Conservation (phyloP, 2,113 vertebrate genomes). For the Lampris incognitus region DNA sequence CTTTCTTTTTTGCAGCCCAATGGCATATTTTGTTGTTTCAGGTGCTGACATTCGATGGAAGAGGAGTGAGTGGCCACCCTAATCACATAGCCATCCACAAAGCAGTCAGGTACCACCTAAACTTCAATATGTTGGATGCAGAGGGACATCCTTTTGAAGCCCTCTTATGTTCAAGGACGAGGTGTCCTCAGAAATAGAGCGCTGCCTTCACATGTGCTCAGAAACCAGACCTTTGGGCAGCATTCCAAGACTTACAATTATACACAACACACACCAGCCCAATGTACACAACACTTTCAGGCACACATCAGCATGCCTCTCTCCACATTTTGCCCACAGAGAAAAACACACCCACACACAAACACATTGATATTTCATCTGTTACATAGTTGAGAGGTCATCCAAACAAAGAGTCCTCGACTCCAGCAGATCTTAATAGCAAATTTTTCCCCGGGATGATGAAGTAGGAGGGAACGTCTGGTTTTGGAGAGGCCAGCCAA, state of each 20-base stretch:
- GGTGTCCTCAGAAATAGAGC: background rate
- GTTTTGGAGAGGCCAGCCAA: conserved; percentile 51
- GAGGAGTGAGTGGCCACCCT: conserved; percentile 91
- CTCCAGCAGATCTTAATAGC: conserved; percentile 61
- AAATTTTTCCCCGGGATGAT: conserved; percentile 70
- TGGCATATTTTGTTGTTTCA: conserved; percentile 74
- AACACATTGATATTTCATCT: conserved; percentile 54
- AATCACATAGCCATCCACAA: conserved; percentile 89
- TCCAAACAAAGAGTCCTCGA: conserved; percentile 66
- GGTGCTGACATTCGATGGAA: conserved; percentile 94
- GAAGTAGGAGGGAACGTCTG: conserved; percentile 54
- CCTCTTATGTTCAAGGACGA: background rate
- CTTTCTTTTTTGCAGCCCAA: conserved; percentile 32
- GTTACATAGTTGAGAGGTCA: conserved; percentile 71
- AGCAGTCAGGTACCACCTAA: conserved; percentile 86
- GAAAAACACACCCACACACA: conserved; percentile 33
- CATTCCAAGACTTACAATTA: conserved; percentile 39
- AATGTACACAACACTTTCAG: conserved; percentile 54
- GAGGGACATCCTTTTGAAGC: background rate
- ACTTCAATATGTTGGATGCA: conserved; percentile 16
- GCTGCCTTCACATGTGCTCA: background rate
- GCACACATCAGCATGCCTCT: conserved; percentile 43
- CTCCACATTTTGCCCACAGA: conserved; percentile 54
- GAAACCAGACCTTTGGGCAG: background rate
- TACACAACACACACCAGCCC: conserved; percentile 52